Base-by-base conservation (phyloP, 2,888 invertebrate species). In the Schrankia costaestrigalis region DNA sequence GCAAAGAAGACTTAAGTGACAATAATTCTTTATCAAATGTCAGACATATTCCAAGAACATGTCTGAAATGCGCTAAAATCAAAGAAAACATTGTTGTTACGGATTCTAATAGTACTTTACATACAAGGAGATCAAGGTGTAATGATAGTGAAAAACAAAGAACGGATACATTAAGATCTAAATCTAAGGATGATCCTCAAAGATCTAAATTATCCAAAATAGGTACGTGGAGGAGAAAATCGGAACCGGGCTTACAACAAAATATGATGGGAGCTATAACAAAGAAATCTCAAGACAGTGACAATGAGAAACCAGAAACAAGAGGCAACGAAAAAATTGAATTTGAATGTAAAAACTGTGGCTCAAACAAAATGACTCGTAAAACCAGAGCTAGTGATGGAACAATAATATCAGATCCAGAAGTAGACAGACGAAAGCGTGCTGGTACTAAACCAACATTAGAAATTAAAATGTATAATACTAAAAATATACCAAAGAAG, bases 191-290 rank as follows among this genome's bases (percentile, higher is more conserved):
- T 63, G 72, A 91, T 72, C 81, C 88, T 40, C 71, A 90, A 64
- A 59, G 88, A 57, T 78, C 80, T 1, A 87, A 78, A 40, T 50
- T 87, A 22, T 82, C 85, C 9, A 87, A 83, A 72, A 90, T 93
- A 55, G 90, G 91, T 5, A 91, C 90, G 35, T 93, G 93, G 93
- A 81, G 93, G 58, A 75, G 93, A 48, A 93, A 93, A 69, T 93
- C 93, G 8, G 93, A 93, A 70, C 93, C 93, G 1, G 91, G 91
- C n/a, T 71, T 90, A 31, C 85, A 81, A 41, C 86, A 85, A 54
- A 85, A 84, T 39, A 64, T 71, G 31, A 60, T 62, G 19, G 69
- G 69, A 18, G 60, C 78, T 5, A 56, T 80, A 21, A 46, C 63
- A 5, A 86, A 81, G 36, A 85, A 76, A 59, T 63, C 69, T 28